Evolutionary conservation across 2,113 vertebrate genomes (phyloP).

Genomic region (Lagenorhynchus albirostris): DNA sequence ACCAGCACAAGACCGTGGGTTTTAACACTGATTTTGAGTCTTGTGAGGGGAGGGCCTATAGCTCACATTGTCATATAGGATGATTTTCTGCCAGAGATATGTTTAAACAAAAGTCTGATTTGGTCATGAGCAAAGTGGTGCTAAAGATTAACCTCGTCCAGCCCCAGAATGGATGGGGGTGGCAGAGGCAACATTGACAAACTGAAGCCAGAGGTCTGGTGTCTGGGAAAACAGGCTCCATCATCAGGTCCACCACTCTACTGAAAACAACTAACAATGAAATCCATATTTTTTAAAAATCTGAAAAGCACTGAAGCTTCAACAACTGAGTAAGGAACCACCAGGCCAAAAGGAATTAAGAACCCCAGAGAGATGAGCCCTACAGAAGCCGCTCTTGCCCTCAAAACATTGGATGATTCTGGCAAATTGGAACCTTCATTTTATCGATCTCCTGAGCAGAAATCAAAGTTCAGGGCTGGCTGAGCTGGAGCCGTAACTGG

Average conservation of each 20-base stretch:
- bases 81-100: neutral
- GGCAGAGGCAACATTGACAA: neutral
- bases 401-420: neutral
- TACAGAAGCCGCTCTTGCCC: neutral
- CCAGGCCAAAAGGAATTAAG: neutral
- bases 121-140: neutral
- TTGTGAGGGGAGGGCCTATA: neutral
- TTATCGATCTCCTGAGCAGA: neutral
- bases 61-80: neutral
- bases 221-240: neutral
- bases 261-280: neutral
- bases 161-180: neutral
- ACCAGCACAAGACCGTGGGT: neutral
- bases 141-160: neutral
- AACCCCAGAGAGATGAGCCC: neutral
- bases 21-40: neutral
- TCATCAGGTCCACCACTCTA: neutral
- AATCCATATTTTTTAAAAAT: neutral
- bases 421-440: neutral
- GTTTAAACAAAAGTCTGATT: neutral
- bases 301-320: neutral
- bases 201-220: neutral
- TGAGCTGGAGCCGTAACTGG: neutral
- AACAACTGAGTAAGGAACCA: neutral
- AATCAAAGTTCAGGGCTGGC: neutral